Base-by-base conservation (phyloP, 2,888 invertebrate genomes). In the Melanotus villosus region DNA sequence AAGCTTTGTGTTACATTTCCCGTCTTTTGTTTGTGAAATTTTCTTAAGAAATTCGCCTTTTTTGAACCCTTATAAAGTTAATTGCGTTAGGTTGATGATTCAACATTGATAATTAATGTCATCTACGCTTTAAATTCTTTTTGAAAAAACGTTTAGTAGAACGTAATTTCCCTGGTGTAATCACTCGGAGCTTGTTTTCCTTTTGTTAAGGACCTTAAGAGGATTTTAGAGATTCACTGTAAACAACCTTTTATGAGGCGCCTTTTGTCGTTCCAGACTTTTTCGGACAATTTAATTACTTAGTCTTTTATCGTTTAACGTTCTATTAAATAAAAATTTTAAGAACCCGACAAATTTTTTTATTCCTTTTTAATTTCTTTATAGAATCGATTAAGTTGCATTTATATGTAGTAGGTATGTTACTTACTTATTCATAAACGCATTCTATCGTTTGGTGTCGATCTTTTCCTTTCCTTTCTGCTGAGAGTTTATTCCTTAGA, bases 31-130 rank as follows among this genome's bases (percentile, higher is more conserved):
- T 19, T 45, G 45, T 10, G 19, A 16, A 3, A 21, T 4, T 14
- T 21, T 12, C 26, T 23, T 12, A 2, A 12, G 12, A 47, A 47
- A 47, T 26, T 26, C 26, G n/a, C n/a, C n/a, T n/a, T n/a, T 12
- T 47, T 26, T 47, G 3, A 6, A 23, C n/a, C 23, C 9, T 12
- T 23, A 23, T 26, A 26, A 47, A 47, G 47, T 23, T 47, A 47
- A 47, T 47, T 47, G 23, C 23, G 12, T 47, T 47, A 47, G 23
- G 47, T 43, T 16, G 18, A 41, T 16, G 18, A 41, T 41, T 41
- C 18, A 16, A 19, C 19, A 3, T 43, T 19, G 19, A 19, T 45
- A 45, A 45, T 45, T 23, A 47, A 47, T 47, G 47, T 21, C 26
- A 10, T n/a, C 23, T 4, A 23, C 41, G 47, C 12, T 23, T 26